Conservation (phyloP, 2,888 invertebrate genomes). For the Volucella inanis region DNA sequence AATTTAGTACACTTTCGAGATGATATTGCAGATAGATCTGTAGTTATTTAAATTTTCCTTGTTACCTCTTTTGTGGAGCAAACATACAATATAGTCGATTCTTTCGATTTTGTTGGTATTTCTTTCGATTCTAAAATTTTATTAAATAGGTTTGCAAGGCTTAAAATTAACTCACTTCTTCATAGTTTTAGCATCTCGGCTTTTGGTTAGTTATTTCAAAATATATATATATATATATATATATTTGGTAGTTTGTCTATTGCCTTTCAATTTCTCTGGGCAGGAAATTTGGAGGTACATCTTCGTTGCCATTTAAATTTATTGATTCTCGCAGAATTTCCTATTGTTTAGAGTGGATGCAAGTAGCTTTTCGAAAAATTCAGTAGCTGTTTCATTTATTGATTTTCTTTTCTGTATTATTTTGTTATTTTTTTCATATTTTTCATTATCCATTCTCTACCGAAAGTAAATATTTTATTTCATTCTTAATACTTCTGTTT, state of each 20-base stretch:
- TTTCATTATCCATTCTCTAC: neutral
- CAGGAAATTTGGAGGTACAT: no score
- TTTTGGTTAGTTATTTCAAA: neutral
- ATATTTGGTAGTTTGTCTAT: neutral
- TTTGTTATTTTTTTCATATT: neutral
- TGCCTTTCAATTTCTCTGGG: conserved; percentile 3
- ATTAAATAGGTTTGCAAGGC: neutral
- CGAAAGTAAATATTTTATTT: conserved; percentile 1
- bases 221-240: neutral
- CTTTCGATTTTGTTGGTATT: no score
- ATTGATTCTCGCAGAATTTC: neutral
- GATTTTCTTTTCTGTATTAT: neutral
- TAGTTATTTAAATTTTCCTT: neutral
- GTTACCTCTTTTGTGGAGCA: neutral
- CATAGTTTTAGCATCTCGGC: conserved; percentile 8
- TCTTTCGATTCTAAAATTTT: no score
- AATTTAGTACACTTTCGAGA: no score
- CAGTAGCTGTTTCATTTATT: neutral
- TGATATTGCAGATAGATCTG: no score
- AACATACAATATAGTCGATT: neutral
- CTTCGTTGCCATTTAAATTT: neutral
- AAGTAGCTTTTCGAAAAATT: neutral
- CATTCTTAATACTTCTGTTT: neutral
- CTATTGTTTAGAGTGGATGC: neutral
- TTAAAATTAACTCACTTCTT: conserved; percentile 1